phyloP scores from a whole-genome alignment of 1,140 invertebrate genomes.

The Leptopilina boulardi region DNA sequence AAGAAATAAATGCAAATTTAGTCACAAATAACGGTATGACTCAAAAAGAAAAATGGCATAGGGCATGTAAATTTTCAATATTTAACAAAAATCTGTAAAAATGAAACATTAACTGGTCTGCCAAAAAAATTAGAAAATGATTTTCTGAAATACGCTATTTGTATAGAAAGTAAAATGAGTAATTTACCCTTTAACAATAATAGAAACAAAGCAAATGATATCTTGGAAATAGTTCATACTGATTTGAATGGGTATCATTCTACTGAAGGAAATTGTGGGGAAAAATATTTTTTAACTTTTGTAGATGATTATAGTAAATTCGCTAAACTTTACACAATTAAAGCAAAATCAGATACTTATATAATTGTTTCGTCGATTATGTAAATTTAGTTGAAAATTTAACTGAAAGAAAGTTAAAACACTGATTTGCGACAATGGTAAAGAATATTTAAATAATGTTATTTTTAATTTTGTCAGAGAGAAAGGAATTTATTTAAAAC shows the following conservation, averaged over 20 bases:
- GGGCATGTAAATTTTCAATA: conserved; percentile 45
- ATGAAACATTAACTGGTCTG: conserved; percentile 38
- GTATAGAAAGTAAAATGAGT: conserved; percentile 53
- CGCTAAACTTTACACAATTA: not conserved
- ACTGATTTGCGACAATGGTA: conserved; percentile 70
- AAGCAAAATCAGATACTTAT: not conserved
- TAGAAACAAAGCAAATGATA: conserved; percentile 59
- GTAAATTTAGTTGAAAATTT: conserved; percentile 54
- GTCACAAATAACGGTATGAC: conserved; percentile 58
- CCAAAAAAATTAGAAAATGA: conserved; percentile 35
- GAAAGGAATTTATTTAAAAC: conserved; percentile 61
- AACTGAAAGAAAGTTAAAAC: conserved; percentile 58
- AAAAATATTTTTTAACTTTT: conserved; percentile 45
- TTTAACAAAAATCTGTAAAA: conserved; percentile 35
- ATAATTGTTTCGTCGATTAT: conserved; percentile 53
- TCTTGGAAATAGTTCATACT: conserved; percentile 65
- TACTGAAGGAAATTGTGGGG: conserved; percentile 59
- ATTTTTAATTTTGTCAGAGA: conserved; percentile 47
- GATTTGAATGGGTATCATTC: conserved; percentile 66
- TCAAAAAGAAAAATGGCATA: conserved; percentile 45
- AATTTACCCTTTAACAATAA: conserved; percentile 71
- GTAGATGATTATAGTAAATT: conserved; percentile 66
- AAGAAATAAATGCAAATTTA: conserved; percentile 49
- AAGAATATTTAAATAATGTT: conserved; percentile 61
- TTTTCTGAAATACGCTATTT: conserved; percentile 51